These are phyloP conservation scores for Poeciliopsis retropinna DNA, from an alignment of 2,113 vertebrate species.

Conservation along the genomic window DNA sequence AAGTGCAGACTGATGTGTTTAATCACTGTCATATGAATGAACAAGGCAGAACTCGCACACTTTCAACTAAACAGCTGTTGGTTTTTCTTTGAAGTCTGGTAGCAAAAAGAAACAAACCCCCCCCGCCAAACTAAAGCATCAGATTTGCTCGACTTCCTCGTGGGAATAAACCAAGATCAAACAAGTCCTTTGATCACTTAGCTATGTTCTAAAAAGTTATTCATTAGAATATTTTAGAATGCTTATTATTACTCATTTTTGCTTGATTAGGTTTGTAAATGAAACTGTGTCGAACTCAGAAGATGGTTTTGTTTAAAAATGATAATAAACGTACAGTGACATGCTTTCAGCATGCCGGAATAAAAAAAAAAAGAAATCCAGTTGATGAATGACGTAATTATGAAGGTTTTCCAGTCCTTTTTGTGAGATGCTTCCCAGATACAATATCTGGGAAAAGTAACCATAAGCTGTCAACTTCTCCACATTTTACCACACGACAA, in stretches of 20 bases:
- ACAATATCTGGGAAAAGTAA: neutral
- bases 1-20: neutral
- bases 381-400: too few relatives aligned
- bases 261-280: neutral
- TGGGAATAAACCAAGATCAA: neutral
- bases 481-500: neutral
- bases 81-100: neutral
- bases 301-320: neutral
- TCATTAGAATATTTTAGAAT: neutral
- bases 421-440: neutral
- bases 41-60: neutral
- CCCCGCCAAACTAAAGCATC: neutral
- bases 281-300: neutral
- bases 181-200: neutral
- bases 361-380: too few relatives aligned
- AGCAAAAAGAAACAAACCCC: neutral
- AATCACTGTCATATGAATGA: constrained; percentile 1
- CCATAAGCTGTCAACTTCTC: neutral
- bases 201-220: neutral
- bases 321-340: neutral
- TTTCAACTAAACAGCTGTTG: neutral
- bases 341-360: neutral
- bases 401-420: neutral
- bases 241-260: neutral
- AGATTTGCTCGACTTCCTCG: constrained; percentile 7